Conservation (phyloP, 2,888 invertebrate species). For the Eupithecia pulchellata region DNA sequence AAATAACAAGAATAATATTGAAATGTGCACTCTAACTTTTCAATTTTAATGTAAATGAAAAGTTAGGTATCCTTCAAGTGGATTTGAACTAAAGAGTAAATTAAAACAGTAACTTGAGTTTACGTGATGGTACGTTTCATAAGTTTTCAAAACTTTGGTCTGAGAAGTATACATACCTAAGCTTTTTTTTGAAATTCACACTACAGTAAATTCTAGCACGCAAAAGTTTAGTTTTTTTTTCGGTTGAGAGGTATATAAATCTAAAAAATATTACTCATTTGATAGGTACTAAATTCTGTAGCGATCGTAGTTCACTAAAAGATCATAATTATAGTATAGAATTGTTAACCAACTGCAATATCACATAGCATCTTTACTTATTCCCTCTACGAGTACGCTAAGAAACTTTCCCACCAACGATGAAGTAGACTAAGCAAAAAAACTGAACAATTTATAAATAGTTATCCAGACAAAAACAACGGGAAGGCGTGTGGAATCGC, state of each 20-base stretch:
- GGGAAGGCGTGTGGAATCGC: slow-evolving; percentile 27
- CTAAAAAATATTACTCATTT: background rate
- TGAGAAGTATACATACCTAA: background rate
- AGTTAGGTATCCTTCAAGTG: background rate
- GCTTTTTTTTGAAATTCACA: background rate
- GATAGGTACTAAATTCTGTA: background rate
- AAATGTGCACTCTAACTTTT: background rate
- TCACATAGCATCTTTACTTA: background rate
- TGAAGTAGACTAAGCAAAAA: slow-evolving; percentile 13
- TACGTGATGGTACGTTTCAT: background rate
- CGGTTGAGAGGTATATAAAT: background rate
- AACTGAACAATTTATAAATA: slow-evolving; percentile 28
- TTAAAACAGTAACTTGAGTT: background rate
- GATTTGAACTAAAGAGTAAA: background rate
- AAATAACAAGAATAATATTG: background rate
- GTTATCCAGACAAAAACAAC: slow-evolving; percentile 27
- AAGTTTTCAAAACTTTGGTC: background rate
- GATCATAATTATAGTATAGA: background rate
- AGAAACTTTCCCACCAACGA: slow-evolving; percentile 15
- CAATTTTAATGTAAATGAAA: background rate
- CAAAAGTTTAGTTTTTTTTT: background rate
- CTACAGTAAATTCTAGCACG: background rate
- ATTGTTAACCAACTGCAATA: background rate
- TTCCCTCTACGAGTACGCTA: background rate
- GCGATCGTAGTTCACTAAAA: background rate